These are phyloP conservation scores for Rhadina sibilatrix DNA, from an alignment of 2,113 vertebrate genomes.

Conservation along the genomic window DNA sequence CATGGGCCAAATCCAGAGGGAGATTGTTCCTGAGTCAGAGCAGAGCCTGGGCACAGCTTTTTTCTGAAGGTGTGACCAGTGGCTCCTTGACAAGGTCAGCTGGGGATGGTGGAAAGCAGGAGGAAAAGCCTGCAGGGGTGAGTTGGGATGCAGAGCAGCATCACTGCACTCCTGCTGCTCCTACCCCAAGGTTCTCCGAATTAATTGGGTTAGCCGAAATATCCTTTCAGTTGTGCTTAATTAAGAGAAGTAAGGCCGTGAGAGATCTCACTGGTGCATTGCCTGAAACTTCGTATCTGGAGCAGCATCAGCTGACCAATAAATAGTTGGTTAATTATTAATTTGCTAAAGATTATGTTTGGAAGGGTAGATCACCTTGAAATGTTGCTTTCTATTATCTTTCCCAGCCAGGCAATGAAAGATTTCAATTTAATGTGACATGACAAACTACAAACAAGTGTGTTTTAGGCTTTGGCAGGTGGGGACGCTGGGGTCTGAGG, in stretches of 20 bases:
- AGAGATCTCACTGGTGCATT: background rate
- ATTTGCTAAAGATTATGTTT: conserved; percentile 37
- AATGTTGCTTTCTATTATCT: conserved; percentile 25
- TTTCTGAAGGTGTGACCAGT: background rate
- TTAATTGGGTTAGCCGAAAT: background rate
- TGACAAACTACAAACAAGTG: background rate
- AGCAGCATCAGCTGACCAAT: conserved; percentile 33
- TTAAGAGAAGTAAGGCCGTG: background rate
- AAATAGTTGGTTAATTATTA: conserved; percentile 61
- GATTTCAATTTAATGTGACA: background rate
- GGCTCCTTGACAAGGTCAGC: background rate
- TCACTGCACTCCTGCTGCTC: background rate
- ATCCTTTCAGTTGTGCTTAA: background rate
- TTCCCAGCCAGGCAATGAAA: background rate
- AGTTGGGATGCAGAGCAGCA: background rate
- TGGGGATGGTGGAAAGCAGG: background rate
- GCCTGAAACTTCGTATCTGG: background rate
- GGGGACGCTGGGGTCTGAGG: background rate
- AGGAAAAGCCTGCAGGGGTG: background rate
- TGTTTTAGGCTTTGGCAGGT: background rate
- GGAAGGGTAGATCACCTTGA: conserved; percentile 46
- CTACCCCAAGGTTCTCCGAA: background rate
- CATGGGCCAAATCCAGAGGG: background rate
- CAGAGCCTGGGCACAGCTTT: fast-evolving
- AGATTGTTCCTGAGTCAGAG: background rate